These are phyloP conservation scores for Ambastaia sidthimunki DNA, from an alignment of 2,797 vertebrate genomes.

Conservation along the genomic window DNA sequence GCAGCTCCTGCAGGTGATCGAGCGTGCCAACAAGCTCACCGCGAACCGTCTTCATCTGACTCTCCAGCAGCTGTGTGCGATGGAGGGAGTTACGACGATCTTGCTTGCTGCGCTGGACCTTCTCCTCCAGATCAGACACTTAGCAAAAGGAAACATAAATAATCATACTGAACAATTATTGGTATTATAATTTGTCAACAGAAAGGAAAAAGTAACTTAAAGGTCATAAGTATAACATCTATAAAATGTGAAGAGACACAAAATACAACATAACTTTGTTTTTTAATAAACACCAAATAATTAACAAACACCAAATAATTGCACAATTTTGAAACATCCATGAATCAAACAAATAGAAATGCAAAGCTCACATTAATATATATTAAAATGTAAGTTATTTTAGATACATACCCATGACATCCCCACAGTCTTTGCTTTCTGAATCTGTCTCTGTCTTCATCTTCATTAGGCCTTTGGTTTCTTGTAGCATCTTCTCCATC, in stretches of 20 bases:
- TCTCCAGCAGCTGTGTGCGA: slow-evolving; percentile 85
- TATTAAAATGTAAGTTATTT: background rate
- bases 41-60: slow-evolving; percentile 84
- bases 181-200: too few species aligned
- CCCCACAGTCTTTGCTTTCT: slow-evolving; percentile 65
- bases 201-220: too few species aligned
- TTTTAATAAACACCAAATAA: too few species aligned
- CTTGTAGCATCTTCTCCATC: slow-evolving; percentile 86
- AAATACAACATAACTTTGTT: too few species aligned
- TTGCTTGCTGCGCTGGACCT: slow-evolving; percentile 82
- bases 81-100: slow-evolving; percentile 83
- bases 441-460: slow-evolving; percentile 80
- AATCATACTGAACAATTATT: background rate
- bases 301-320: too few species aligned
- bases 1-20: slow-evolving; percentile 85
- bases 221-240: too few species aligned
- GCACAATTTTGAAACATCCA: background rate
- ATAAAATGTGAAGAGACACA: too few species aligned
- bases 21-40: slow-evolving; percentile 85
- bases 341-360: background rate
- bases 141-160: background rate
- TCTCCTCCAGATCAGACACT: slow-evolving; percentile 90
- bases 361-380: background rate
- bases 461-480: slow-evolving; percentile 83
- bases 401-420: slow-evolving; percentile 76